These are phyloP conservation scores for Erebia palarica DNA, from an alignment of 2,888 invertebrate species.

Conservation along the genomic window DNA sequence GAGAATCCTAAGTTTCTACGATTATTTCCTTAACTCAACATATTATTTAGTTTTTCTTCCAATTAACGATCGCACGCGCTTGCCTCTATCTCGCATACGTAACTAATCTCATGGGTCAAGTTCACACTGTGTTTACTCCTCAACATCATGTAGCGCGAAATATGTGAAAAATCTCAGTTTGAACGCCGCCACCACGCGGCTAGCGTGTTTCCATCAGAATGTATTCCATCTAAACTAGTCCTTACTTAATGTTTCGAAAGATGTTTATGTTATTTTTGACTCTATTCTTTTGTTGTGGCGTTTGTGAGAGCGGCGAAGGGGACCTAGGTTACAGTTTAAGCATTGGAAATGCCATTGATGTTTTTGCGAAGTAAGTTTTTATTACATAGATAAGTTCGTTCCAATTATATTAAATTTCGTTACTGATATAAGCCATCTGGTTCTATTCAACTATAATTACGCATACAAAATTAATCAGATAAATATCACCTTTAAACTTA, in stretches of 20 bases:
- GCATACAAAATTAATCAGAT: not conserved
- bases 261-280: slow-evolving; percentile 52
- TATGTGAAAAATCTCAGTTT: slow-evolving; percentile 71
- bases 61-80: slow-evolving; percentile 6
- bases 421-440: slow-evolving; percentile 20
- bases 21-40: no score
- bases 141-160: slow-evolving; percentile 63
- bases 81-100: slow-evolving; percentile 37
- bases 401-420: slow-evolving; percentile 23
- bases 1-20: no score
- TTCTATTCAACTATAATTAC: not conserved
- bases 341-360: slow-evolving; percentile 73
- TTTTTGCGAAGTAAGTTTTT: slow-evolving; percentile 74
- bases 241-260: slow-evolving; percentile 45
- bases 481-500: not conserved
- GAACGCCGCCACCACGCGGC: slow-evolving; percentile 53
- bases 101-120: slow-evolving; percentile 78
- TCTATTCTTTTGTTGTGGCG: slow-evolving; percentile 52
- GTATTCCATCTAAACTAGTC: slow-evolving; percentile 38
- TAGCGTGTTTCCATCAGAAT: slow-evolving; percentile 40
- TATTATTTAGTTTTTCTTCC: no score
- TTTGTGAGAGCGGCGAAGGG: slow-evolving; percentile 59
- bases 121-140: slow-evolving; percentile 66
- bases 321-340: slow-evolving; percentile 67
- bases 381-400: slow-evolving; percentile 11